These are phyloP conservation scores for Phrynocephalus versicolor DNA, from an alignment of 2,113 vertebrate genomes.

Conservation along the genomic window DNA sequence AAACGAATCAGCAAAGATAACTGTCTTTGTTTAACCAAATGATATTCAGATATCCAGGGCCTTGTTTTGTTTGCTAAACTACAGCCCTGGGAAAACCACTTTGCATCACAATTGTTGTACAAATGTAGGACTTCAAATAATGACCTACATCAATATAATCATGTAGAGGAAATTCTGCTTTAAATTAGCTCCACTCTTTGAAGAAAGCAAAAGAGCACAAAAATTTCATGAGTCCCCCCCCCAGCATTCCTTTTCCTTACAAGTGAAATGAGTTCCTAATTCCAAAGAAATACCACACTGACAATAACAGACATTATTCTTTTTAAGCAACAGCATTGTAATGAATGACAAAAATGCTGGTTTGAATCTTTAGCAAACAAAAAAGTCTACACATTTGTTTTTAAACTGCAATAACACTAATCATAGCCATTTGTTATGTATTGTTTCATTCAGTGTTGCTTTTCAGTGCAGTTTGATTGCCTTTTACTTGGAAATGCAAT, in stretches of 20 bases:
- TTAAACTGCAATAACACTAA: neutral
- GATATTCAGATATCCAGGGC: slow-evolving; percentile 47
- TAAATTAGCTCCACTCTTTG: neutral
- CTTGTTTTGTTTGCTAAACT: slow-evolving; percentile 50
- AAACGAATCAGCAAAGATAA: slow-evolving; percentile 13
- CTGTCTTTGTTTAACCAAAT: slow-evolving; percentile 23
- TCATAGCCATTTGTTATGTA: neutral
- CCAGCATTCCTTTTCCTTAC: neutral
- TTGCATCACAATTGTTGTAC: slow-evolving; percentile 29
- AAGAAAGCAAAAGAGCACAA: neutral
- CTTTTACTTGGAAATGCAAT: neutral
- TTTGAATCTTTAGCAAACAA: slow-evolving; percentile 4
- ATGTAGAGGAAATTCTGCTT: neutral
- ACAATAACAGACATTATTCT: neutral
- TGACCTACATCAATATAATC: slow-evolving; percentile 30
- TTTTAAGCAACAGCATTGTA: neutral
- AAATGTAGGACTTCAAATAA: slow-evolving; percentile 41
- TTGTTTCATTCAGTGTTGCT: neutral
- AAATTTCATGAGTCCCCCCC: neutral
- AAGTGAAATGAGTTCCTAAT: neutral
- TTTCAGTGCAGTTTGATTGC: neutral
- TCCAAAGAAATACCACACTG: neutral
- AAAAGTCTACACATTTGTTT: neutral
- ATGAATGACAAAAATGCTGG: slow-evolving; percentile 7
- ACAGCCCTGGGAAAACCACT: slow-evolving; percentile 48